phyloP scores from a whole-genome alignment of 2,113 vertebrate genomes.

The Leucosticte australis region DNA sequence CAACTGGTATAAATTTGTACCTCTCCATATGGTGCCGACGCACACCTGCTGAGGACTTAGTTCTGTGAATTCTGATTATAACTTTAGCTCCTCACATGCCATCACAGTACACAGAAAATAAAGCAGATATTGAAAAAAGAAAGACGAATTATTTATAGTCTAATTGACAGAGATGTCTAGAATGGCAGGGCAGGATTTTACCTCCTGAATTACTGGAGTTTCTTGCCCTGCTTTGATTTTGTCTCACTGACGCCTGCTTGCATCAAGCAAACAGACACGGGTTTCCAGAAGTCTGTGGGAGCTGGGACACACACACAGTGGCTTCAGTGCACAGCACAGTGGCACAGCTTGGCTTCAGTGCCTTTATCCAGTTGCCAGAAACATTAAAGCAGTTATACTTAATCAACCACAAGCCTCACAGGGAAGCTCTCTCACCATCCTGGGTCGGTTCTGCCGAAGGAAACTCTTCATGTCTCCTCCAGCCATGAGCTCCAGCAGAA shows the following conservation, averaged over 20 bases:
- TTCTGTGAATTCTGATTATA: not conserved
- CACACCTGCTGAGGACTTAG: not conserved
- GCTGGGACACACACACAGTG: not conserved
- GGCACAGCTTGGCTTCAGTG: not conserved
- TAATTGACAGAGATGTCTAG: not conserved
- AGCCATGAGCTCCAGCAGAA: constrained; percentile 92
- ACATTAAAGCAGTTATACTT: not conserved
- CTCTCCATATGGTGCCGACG: not conserved
- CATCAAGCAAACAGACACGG: not conserved
- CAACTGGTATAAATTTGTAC: not conserved
- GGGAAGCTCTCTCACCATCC: constrained; percentile 71
- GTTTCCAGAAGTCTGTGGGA: not conserved
- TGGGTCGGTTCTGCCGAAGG: constrained; percentile 85
- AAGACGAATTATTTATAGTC: not conserved
- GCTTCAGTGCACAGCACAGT: no score
- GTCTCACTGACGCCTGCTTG: not conserved
- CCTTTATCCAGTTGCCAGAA: not conserved
- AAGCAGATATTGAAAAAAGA: not conserved
- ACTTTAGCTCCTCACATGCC: not conserved
- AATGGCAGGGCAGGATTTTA: not conserved
- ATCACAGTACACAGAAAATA: not conserved
- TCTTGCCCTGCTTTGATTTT: not conserved
- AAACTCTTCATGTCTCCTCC: constrained; percentile 94
- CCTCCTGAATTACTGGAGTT: not conserved
- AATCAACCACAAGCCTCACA: not conserved